Conservation (phyloP, 1,140 invertebrate genomes). For the Plodia interpunctella region DNA sequence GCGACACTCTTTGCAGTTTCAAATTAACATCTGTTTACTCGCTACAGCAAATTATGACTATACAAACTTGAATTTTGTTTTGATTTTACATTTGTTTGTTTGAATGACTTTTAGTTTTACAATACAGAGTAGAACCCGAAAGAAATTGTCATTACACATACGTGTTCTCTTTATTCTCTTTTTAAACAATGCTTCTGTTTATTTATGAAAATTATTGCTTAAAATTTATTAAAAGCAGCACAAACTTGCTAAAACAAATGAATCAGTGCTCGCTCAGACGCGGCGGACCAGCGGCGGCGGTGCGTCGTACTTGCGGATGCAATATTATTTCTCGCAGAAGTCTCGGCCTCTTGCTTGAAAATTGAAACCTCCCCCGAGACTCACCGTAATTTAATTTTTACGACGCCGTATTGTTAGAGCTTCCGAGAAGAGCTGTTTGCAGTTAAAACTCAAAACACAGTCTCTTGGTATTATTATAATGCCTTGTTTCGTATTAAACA, state of each 20-base stretch:
- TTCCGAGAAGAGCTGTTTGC: slow-evolving; percentile 45
- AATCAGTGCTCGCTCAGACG: background rate
- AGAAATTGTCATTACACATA: too few relatives aligned
- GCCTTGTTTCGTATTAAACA: slow-evolving; percentile 8
- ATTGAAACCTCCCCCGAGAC: slow-evolving; percentile 62
- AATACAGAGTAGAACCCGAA: too few relatives aligned
- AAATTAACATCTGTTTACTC: slow-evolving; percentile 46
- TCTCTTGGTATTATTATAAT: slow-evolving; percentile 8
- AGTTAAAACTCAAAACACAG: slow-evolving; percentile 41
- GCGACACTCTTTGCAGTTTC: slow-evolving; percentile 56
- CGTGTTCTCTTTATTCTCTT: too few relatives aligned
- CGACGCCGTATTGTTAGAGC: slow-evolving; percentile 61
- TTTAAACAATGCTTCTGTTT: too few relatives aligned
- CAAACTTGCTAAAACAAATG: background rate
- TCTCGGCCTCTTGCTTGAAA: slow-evolving; percentile 54
- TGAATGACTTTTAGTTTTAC: background rate
- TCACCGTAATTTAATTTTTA: slow-evolving; percentile 71
- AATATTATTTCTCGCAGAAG: slow-evolving; percentile 56
- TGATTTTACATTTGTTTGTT: background rate
- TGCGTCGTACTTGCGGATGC: slow-evolving; percentile 25
- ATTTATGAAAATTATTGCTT: too few relatives aligned
- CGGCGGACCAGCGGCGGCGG: background rate
- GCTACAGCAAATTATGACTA: background rate
- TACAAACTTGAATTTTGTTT: background rate
- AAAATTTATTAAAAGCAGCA: background rate